phyloP scores from a whole-genome alignment of 2,888 invertebrate genomes.

The Serrognathus titanus region DNA sequence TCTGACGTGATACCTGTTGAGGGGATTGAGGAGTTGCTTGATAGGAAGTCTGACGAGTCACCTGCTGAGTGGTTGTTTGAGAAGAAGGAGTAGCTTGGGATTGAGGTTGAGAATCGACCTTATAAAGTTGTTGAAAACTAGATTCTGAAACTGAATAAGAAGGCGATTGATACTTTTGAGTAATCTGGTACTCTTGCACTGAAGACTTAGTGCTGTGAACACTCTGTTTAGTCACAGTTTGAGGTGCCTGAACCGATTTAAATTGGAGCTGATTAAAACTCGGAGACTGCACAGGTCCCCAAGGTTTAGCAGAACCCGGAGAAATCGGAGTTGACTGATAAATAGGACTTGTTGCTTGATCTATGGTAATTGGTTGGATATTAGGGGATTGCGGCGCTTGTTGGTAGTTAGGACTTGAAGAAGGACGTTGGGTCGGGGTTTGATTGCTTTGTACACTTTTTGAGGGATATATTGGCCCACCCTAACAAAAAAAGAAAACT shows the following conservation, averaged over 20 bases:
- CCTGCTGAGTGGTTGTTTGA: slow-evolving; percentile 43
- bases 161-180: not conserved
- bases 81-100: not conserved
- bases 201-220: not conserved
- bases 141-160: slow-evolving; percentile 5
- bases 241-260: slow-evolving; percentile 15
- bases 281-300: slow-evolving; percentile 9
- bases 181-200: not conserved
- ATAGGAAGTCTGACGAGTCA: slow-evolving; percentile 31
- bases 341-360: not conserved
- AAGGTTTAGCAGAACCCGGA: slow-evolving; percentile 17
- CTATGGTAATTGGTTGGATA: slow-evolving; percentile 4
- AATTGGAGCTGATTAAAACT: slow-evolving; percentile 9
- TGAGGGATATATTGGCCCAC: slow-evolving; percentile 43
- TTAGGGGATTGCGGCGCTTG: slow-evolving; percentile 10
- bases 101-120: slow-evolving; percentile 44
- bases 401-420: slow-evolving; percentile 7
- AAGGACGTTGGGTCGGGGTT: slow-evolving; percentile 14
- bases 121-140: slow-evolving; percentile 8
- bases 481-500: slow-evolving; percentile 37
- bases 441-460: slow-evolving; percentile 30
- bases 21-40: slow-evolving; percentile 42
- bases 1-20: slow-evolving; percentile 29
- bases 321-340: slow-evolving; percentile 19
- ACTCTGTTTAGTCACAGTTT: slow-evolving; percentile 2